Conservation (phyloP, 2,113 vertebrate species). For the Semnopithecus entellus region DNA sequence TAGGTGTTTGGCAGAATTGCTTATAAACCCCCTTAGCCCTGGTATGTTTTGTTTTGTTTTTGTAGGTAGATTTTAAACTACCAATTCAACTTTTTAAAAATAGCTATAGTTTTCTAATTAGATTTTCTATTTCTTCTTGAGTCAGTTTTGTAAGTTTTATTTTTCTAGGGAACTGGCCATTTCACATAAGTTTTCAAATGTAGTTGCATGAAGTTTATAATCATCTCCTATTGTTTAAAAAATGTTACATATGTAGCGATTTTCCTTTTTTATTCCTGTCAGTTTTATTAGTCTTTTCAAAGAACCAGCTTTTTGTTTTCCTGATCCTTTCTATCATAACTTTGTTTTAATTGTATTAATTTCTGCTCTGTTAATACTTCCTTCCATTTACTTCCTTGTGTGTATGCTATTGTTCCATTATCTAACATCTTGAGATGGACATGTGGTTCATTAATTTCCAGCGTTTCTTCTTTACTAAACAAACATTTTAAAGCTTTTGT, state of each 20-base stretch:
- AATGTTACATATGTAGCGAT: not conserved
- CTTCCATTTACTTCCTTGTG: not conserved
- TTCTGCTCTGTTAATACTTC: not conserved
- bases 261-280: not conserved
- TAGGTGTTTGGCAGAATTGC: not conserved
- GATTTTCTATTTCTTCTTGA: slow-evolving; percentile 59
- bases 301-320: not conserved
- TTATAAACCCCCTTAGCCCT: not conserved
- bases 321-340: not conserved
- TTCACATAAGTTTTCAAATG: slow-evolving; percentile 23
- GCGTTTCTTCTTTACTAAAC: not conserved
- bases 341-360: not conserved
- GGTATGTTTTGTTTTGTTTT: slow-evolving; percentile 6
- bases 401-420: not conserved
- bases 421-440: not conserved
- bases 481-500: not conserved
- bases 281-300: not conserved
- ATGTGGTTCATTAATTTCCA: not conserved
- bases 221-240: slow-evolving; percentile 3
- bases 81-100: slow-evolving; percentile 31
- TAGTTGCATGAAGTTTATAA: not conserved
- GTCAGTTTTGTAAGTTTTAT: slow-evolving; percentile 31
- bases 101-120: slow-evolving; percentile 27
- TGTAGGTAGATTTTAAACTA: not conserved
- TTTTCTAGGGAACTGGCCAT: slow-evolving; percentile 45